Evolutionary conservation across 2,797 vertebrate species (phyloP), one percentile per base, ranked within the genome.

Genomic region (Argya squamiceps): DNA sequence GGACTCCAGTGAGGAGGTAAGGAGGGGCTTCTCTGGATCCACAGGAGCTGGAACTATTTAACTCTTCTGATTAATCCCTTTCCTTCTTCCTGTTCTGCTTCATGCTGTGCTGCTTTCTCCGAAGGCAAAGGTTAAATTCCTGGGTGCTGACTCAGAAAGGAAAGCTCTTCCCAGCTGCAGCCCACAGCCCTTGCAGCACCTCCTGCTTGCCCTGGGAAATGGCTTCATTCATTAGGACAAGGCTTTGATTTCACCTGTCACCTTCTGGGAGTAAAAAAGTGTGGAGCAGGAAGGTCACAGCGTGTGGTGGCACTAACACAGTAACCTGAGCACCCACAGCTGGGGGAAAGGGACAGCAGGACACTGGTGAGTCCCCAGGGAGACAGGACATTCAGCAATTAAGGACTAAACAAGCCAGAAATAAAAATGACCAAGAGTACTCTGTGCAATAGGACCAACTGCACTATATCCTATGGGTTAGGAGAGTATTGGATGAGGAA

Each of bases 391-490:
- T 17, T 68, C 27, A n/a, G 26, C 36, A 80, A 14, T 20, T 55
- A 84, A 70, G 23, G 52, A 53, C 10, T 60, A 29, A 80, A 30
- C 26, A 58, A 88, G 27, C 39, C 65, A 46, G 13, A 59, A 58
- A 55, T 24, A 59, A 68, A 67, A 37, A 17, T 1, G 1, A 36
- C 30, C 22, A 29, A 39, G 63, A 79, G n/a, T 3, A 14, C 20
- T 56, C 37, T 18, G 6, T 5, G 24, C 6, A 10, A 5, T 1
- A 36, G 49, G 22, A 63, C 30, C 32, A 32, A 36, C 21, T 62
- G 17, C 15, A 32, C 37, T 37, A 1, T 2, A 17, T 6, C 15
- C 11, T 7, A 2, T 1, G 3, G 26, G 10, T 34, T 11, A 14
- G 17, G 12, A 15, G 10, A 41, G 21, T 10, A 5, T 5, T 12